These are phyloP conservation scores for Hystrix brachyura DNA, from an alignment of 2,113 vertebrate species.

Conservation along the genomic window DNA sequence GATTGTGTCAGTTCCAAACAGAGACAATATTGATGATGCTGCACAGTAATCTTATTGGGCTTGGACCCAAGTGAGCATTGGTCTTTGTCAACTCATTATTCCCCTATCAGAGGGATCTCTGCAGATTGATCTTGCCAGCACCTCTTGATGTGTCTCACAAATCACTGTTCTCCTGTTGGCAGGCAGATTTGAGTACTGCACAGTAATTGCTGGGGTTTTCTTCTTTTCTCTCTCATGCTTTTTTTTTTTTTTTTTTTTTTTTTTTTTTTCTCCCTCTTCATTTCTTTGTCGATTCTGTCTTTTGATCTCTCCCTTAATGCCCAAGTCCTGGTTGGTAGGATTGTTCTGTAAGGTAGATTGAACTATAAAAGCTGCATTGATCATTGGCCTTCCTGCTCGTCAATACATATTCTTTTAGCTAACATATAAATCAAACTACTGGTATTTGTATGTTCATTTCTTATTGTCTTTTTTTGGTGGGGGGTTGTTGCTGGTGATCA, in stretches of 20 bases:
- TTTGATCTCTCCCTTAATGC: constrained; percentile 67
- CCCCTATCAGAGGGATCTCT: constrained; percentile 90
- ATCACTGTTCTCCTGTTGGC: constrained; percentile 91
- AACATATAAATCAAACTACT: constrained; percentile 67
- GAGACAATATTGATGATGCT: constrained; percentile 91
- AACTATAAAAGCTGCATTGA: constrained; percentile 70
- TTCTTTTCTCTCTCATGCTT: background rate
- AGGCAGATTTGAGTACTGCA: constrained; percentile 90
- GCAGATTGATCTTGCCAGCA: constrained; percentile 91
- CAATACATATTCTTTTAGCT: constrained; percentile 66
- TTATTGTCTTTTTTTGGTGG: too few relatives aligned
- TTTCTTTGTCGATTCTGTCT: too few relatives aligned
- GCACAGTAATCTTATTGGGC: constrained; percentile 91
- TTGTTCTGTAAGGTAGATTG: background rate
- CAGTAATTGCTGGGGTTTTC: constrained; percentile 88
- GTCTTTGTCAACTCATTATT: constrained; percentile 93
- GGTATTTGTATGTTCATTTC: constrained; percentile 6
- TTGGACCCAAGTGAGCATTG: constrained; percentile 90
- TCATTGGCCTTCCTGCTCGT: constrained; percentile 56
- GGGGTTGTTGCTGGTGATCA: too few relatives aligned
- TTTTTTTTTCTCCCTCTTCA: background rate
- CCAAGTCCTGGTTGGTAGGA: background rate
- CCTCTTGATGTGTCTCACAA: constrained; percentile 91
- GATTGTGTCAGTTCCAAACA: constrained; percentile 91
- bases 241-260: too few relatives aligned